Conservation (phyloP, 2,797 vertebrate species). For the Glyptemys insculpta region DNA sequence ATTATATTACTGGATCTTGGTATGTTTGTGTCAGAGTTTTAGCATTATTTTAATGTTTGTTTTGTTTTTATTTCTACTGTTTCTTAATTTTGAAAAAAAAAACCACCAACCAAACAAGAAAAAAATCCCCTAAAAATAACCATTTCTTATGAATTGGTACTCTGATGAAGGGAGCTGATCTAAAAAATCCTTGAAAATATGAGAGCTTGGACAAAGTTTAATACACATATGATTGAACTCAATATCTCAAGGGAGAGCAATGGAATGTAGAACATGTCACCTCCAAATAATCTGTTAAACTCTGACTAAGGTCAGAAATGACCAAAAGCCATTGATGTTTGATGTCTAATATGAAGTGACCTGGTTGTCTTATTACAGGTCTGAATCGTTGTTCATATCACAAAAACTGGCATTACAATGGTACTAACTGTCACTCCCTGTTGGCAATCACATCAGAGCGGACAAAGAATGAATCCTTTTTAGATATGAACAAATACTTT, state of each 20-base stretch:
- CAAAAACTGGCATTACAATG: slow-evolving; percentile 36
- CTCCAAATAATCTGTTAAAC: neutral
- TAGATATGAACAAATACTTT: neutral
- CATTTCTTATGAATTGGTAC: neutral
- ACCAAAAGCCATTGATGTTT: slow-evolving; percentile 37
- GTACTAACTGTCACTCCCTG: slow-evolving; percentile 67
- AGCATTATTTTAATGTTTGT: neutral
- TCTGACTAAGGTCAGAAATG: slow-evolving; percentile 40
- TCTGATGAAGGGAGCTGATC: neutral
- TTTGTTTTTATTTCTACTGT: neutral
- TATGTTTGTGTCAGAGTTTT: slow-evolving; percentile 2
- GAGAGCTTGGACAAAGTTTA: neutral
- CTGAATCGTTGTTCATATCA: slow-evolving; percentile 53
- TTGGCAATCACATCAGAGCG: slow-evolving; percentile 58
- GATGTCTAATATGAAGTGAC: slow-evolving; percentile 55
- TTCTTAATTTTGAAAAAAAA: neutral
- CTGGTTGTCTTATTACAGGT: slow-evolving; percentile 48
- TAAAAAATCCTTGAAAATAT: neutral
- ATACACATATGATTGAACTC: neutral
- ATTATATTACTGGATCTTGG: neutral
- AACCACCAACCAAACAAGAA: fast-evolving
- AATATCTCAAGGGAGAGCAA: neutral
- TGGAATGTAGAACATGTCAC: neutral
- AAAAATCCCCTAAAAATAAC: neutral
- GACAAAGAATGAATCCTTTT: slow-evolving; percentile 49